Conservation (phyloP, 2,797 vertebrate species). For the Propithecus perrieri region DNA sequence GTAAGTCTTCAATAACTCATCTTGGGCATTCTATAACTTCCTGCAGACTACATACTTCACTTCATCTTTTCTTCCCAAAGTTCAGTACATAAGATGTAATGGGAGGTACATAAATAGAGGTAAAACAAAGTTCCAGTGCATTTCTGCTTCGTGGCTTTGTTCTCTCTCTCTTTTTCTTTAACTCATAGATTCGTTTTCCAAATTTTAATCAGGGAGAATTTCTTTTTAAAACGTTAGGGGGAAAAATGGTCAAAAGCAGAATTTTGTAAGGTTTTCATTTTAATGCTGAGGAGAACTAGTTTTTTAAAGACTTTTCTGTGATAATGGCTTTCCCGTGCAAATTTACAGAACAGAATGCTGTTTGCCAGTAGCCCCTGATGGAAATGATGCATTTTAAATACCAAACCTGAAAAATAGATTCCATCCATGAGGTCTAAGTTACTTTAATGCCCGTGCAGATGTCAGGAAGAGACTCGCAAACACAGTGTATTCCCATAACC, state of each 20-base stretch:
- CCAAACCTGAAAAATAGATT: constrained; percentile 3
- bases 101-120: background rate
- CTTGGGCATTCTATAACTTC: background rate
- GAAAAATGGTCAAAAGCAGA: background rate
- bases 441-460: constrained; percentile 6
- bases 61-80: background rate
- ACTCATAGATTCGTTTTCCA: background rate
- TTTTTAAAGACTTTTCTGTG: background rate
- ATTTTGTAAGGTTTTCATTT: constrained; percentile 13
- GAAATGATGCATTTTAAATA: constrained; percentile 49
- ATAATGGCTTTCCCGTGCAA: background rate
- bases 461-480: background rate
- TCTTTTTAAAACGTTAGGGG: background rate
- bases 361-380: background rate
- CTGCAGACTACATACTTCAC: background rate
- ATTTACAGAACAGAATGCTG: constrained; percentile 28
- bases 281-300: background rate
- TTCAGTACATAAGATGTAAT: background rate
- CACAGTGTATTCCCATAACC: background rate
- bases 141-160: background rate
- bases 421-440: background rate
- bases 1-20: background rate
- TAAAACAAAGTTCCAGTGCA: background rate
- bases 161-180: background rate
- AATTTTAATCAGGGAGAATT: background rate